Percentiles rank a stretch among this genome's conserved stretches.
These are phyloP conservation scores for Ameiurus melas DNA, from an alignment of 2,113 vertebrate species.

Conservation along the genomic window DNA sequence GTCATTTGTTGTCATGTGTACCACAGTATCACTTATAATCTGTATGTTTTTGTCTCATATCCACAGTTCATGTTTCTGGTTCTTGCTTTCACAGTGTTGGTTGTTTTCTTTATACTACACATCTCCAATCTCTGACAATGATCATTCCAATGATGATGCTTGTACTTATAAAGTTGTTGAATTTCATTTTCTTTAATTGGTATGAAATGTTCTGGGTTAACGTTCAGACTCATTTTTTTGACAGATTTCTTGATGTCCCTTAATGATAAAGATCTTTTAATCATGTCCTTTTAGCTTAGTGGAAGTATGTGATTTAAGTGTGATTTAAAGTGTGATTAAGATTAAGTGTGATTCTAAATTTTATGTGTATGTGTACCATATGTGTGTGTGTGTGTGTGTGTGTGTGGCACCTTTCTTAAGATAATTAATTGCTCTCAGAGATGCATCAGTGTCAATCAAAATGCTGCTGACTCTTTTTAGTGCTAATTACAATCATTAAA, in stretches of 20 bases:
- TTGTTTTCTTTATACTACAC: too few relatives aligned
- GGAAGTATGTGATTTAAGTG: neutral
- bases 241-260: neutral
- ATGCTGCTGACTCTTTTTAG: constrained; percentile 71
- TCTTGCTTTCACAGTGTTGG: too few relatives aligned
- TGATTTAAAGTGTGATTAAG: neutral
- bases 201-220: neutral
- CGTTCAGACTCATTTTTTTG: neutral
- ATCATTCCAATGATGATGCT: too few relatives aligned
- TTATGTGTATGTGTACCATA: neutral
- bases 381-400: neutral
- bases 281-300: neutral
- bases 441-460: constrained; percentile 60
- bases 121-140: too few relatives aligned
- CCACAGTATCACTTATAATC: too few relatives aligned
- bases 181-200: too few relatives aligned
- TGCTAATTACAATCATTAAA: constrained; percentile 81
- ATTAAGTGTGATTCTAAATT: neutral
- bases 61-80: too few relatives aligned
- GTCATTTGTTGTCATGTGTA: too few relatives aligned
- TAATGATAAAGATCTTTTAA: neutral
- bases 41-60: too few relatives aligned
- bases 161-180: too few relatives aligned
- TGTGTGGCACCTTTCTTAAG: neutral
- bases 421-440: neutral